Base-by-base conservation (phyloP, 2,888 invertebrate species). In the Calliphora vomitoria region DNA sequence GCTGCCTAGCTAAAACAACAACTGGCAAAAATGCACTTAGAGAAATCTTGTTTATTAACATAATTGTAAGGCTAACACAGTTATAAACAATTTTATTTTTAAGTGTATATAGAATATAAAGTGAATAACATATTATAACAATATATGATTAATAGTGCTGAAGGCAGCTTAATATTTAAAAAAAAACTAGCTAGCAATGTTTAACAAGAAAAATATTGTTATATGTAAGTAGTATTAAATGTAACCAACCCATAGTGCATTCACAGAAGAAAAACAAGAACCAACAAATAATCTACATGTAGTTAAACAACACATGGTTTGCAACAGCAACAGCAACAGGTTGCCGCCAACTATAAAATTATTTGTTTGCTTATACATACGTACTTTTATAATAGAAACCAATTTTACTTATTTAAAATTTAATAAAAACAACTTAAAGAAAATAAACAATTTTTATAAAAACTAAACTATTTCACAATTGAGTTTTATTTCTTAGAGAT, bases 271-370 rank as follows among this genome's bases (percentile, higher is more conserved):
- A 68, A 53, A 18, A 66, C 41, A 50, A 44, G 44, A 11, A 44
- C 4, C 13, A 13, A 44, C 13, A 50, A n/a, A n/a, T 50, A 50
- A 50, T 50, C 50, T 50, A 50, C 55, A 82, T 74, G 58, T 6
- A n/a, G 44, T 44, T 44, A 3, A 44, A 35, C 35, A 35, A 35
- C 35, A 38, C 25, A 0, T 11, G 60, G 13, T 10, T 38, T 25
- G 1, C n/a, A n/a, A n/a, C n/a, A 64, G 15, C 53, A 62, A 47
- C 31, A 11, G 68, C 74, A 82, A 82, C 82, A 75, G 79, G 72
- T 72, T 58, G 35, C 60, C 78, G 78, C 78, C 76, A 86, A 82
- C 86, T 79, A 25, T 25, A 79, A 74, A 71, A 20, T 62, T 35
- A 50, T 38, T 75, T 41, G 60, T 31, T 50, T 60, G 53, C 20